These are phyloP conservation scores for Semicossyphus pulcher DNA, from an alignment of 2,113 vertebrate genomes.

Conservation along the genomic window DNA sequence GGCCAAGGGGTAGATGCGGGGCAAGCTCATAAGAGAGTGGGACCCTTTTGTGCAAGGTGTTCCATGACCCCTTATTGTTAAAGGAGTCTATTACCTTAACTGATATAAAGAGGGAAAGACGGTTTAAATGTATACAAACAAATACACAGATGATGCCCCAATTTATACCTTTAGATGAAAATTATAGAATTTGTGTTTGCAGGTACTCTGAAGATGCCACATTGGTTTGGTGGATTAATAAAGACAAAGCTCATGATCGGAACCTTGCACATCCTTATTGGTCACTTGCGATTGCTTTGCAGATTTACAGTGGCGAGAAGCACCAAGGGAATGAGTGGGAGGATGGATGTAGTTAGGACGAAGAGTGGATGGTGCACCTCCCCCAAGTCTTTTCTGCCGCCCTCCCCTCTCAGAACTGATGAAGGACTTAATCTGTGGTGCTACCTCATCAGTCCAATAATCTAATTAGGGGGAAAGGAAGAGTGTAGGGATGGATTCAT, in stretches of 20 bases:
- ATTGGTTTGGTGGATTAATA: not conserved
- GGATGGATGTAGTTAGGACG: conserved; percentile 25
- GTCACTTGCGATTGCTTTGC: conserved; percentile 16
- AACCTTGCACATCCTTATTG: conserved; percentile 24
- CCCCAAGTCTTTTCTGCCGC: conserved; percentile 19
- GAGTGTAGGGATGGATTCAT: conserved; percentile 72
- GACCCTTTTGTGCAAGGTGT: conserved; percentile 23
- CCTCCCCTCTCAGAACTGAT: conserved; percentile 67
- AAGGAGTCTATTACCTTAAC: not conserved
- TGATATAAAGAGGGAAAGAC: not conserved
- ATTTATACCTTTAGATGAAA: no score
- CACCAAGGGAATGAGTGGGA: conserved; percentile 19
- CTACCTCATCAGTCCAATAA: conserved; percentile 79
- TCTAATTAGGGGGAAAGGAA: conserved; percentile 74
- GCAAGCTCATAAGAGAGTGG: conserved; percentile 14
- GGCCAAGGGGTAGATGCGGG: conserved; percentile 28
- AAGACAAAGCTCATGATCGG: not conserved
- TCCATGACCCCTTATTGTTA: conserved; percentile 1
- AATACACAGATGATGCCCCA: not conserved
- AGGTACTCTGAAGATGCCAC: not conserved
- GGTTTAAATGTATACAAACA: not conserved
- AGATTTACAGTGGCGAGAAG: conserved; percentile 32
- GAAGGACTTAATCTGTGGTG: conserved; percentile 74
- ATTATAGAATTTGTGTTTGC: no score
- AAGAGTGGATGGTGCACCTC: conserved; percentile 29